phyloP scores from a whole-genome alignment of 2,797 vertebrate species.

The Leuciscus waleckii region DNA sequence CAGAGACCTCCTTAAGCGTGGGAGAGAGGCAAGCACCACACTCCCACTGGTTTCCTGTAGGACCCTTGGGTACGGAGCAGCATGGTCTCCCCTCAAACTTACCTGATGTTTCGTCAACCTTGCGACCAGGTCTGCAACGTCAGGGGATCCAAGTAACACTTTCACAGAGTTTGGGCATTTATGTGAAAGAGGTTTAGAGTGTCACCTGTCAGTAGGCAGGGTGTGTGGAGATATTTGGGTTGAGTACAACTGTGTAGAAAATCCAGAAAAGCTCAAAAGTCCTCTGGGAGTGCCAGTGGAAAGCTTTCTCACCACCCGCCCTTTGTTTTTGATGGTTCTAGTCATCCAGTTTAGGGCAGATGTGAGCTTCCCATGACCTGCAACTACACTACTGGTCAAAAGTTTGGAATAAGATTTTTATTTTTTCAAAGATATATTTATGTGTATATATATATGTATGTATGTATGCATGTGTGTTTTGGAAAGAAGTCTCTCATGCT shows the following conservation, averaged over 20 bases:
- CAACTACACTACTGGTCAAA: background rate
- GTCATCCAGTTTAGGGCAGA: conserved; percentile 8
- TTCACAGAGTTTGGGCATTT: conserved; percentile 36
- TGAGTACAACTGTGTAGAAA: conserved; percentile 44
- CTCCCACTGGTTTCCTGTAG: conserved; percentile 70
- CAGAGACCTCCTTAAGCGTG: conserved; percentile 68
- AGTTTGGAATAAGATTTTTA: background rate
- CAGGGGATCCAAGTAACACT: conserved; percentile 28
- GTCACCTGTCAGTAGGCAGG: conserved; percentile 52
- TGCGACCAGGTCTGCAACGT: conserved; percentile 39
- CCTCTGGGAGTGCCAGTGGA: conserved; percentile 12
- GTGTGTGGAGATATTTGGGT: conserved; percentile 39
- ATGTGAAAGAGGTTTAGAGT: conserved; percentile 54
- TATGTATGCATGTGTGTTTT: no score
- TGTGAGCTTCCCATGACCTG: conserved; percentile 27
- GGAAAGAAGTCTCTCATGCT: background rate
- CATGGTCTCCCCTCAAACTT: conserved; percentile 44
- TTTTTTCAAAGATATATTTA: no score
- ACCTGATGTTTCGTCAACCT: conserved; percentile 60
- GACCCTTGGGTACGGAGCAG: conserved; percentile 21
- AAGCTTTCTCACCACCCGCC: conserved; percentile 46
- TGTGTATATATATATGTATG: no score
- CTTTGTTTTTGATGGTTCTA: conserved; percentile 22
- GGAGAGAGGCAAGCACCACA: conserved; percentile 70
- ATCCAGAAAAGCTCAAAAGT: conserved; percentile 45